A percentile compares a stretch with the other conserved stretches of the same genome.
Conservation (phyloP, 2,113 vertebrate genomes). For the Petrocephalus microphthalmus region DNA sequence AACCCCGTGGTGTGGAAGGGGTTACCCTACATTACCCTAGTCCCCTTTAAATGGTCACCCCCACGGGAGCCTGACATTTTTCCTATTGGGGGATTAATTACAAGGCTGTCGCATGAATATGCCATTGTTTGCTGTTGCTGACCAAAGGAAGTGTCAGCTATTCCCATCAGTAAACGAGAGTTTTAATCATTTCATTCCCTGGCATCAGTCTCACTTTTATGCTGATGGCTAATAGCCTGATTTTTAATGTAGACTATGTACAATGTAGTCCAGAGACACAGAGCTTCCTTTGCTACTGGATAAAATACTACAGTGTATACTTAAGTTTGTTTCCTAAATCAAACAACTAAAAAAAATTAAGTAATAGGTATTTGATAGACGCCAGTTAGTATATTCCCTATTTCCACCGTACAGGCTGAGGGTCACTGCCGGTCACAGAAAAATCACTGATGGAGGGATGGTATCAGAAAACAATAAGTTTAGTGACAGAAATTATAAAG, state of each 20-base stretch:
- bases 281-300: background rate
- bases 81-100: conserved; percentile 36
- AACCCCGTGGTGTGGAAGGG: background rate
- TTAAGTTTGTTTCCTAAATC: background rate
- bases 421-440: background rate
- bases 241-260: background rate
- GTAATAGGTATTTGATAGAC: background rate
- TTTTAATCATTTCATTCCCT: background rate
- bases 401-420: background rate
- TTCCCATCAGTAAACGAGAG: background rate
- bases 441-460: background rate
- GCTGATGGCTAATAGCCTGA: background rate
- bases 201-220: background rate
- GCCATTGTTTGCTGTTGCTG: conserved; percentile 21
- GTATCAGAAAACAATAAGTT: background rate
- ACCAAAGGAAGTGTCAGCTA: background rate
- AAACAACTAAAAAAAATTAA: background rate
- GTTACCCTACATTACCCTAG: conserved; percentile 50
- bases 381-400: background rate
- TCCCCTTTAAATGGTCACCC: conserved; percentile 44
- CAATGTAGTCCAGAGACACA: background rate
- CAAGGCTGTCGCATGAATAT: conserved; percentile 35
- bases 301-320: background rate
- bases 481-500: background rate
- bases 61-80: conserved; percentile 29